phyloP scores from a whole-genome alignment of 2,797 vertebrate genomes.

The Gymnothorax reevesii region DNA sequence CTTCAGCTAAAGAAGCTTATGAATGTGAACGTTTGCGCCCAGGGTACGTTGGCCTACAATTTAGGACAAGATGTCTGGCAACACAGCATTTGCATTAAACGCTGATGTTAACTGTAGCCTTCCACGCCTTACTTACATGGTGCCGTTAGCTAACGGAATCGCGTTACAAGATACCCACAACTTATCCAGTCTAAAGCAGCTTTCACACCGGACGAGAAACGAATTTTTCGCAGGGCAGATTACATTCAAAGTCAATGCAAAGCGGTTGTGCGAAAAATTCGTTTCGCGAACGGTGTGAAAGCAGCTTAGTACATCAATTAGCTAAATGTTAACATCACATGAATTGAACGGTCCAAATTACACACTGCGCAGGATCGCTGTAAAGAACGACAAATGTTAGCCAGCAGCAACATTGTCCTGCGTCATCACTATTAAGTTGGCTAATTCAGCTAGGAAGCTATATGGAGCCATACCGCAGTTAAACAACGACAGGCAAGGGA shows the following conservation, averaged over 20 bases:
- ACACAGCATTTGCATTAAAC: background rate
- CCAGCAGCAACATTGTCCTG: background rate
- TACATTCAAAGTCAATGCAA: no score
- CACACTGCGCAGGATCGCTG: background rate
- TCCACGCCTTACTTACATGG: background rate
- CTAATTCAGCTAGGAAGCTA: no score
- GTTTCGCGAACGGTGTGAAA: no score
- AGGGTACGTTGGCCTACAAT: background rate
- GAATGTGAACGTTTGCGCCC: background rate
- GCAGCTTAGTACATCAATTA: no score
- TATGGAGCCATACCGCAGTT: no score
- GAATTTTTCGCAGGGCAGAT: no score
- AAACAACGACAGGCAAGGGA: no score
- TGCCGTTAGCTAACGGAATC: background rate
- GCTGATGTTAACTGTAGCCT: background rate
- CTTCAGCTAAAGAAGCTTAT: background rate
- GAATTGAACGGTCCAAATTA: background rate
- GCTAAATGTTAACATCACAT: background rate
- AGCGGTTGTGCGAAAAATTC: no score
- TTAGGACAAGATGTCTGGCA: background rate
- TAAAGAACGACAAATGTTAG: background rate
- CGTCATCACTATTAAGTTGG: background rate
- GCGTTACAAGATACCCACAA: no score
- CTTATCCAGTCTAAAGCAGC: no score
- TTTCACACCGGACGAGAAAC: no score